A percentile compares a stretch with the other conserved stretches of the same genome.
Evolutionary conservation across 2,797 vertebrate species (phyloP).

Genomic region (Gallinago nigripennis): DNA sequence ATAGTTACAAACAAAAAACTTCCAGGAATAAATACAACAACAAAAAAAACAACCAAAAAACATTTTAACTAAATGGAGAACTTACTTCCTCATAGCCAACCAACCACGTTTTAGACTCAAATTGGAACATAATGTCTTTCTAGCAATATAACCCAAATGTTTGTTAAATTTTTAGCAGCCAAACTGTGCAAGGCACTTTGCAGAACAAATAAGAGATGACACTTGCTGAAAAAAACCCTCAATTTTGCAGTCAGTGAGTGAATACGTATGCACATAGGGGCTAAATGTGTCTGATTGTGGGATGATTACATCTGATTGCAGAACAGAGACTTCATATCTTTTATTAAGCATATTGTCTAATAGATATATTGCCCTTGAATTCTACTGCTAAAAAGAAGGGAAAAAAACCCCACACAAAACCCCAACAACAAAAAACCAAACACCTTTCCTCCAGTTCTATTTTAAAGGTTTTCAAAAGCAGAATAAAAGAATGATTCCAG

Average conservation of each 20-base stretch:
- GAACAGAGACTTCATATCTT: neutral
- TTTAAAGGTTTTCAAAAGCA: neutral
- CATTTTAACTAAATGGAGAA: neutral
- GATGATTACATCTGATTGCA: neutral
- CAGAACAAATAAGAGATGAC: neutral
- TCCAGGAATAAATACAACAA: neutral
- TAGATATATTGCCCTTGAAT: neutral
- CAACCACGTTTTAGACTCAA: neutral
- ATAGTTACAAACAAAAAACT: neutral
- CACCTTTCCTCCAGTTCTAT: neutral
- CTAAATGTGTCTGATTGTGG: neutral
- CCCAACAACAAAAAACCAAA: neutral
- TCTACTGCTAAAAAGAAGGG: neutral
- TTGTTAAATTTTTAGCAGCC: neutral
- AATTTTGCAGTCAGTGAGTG: neutral
- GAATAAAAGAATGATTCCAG: slow-evolving; percentile 33
- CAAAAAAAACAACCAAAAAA: accelerated
- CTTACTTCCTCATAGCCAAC: neutral
- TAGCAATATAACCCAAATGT: neutral
- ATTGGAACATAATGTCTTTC: neutral
- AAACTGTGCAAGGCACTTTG: neutral
- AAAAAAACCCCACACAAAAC: neutral
- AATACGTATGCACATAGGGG: neutral
- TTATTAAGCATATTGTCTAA: neutral
- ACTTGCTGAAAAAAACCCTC: accelerated